phyloP scores from a whole-genome alignment of 2,888 invertebrate species.

The Epiblema foenella region DNA sequence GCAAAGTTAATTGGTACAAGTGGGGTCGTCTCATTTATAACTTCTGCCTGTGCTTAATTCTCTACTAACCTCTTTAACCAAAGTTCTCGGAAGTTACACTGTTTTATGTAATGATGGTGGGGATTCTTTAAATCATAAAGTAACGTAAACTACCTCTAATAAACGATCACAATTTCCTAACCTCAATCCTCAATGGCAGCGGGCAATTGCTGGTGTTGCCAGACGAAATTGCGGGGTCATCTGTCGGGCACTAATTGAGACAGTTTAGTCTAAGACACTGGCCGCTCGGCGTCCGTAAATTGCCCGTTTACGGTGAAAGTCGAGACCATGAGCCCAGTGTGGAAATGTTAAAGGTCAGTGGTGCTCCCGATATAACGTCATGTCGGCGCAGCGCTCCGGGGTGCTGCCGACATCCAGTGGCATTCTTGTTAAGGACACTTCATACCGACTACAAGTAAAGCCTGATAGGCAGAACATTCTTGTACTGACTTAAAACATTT shows the following conservation, averaged over 20 bases:
- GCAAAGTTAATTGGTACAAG: slow-evolving; percentile 27
- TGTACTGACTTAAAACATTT: background rate
- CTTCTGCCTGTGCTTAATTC: background rate
- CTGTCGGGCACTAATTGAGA: slow-evolving; percentile 80
- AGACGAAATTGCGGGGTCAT: slow-evolving; percentile 81
- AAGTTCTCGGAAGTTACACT: background rate
- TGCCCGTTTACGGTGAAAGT: slow-evolving; percentile 83
- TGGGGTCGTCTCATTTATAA: slow-evolving; percentile 16
- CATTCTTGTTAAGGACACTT: slow-evolving; percentile 55
- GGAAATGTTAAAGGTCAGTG: slow-evolving; percentile 80
- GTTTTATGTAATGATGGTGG: background rate
- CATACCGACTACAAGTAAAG: slow-evolving; percentile 21
- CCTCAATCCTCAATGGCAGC: slow-evolving; percentile 71
- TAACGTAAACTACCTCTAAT: slow-evolving; percentile 24
- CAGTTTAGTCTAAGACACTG: slow-evolving; percentile 80
- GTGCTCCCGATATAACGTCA: slow-evolving; percentile 75
- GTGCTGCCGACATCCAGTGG: slow-evolving; percentile 60
- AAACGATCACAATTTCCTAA: slow-evolving; percentile 57
- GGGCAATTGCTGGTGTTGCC: slow-evolving; percentile 58
- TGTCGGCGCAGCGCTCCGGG: slow-evolving; percentile 70
- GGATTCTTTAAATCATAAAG: slow-evolving; percentile 21
- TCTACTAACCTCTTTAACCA: background rate
- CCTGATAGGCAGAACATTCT: background rate
- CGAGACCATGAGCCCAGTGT: slow-evolving; percentile 72
- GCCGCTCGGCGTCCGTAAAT: slow-evolving; percentile 79